Base-by-base conservation (phyloP, 2,888 invertebrate species). In the Hypena proboscidalis region DNA sequence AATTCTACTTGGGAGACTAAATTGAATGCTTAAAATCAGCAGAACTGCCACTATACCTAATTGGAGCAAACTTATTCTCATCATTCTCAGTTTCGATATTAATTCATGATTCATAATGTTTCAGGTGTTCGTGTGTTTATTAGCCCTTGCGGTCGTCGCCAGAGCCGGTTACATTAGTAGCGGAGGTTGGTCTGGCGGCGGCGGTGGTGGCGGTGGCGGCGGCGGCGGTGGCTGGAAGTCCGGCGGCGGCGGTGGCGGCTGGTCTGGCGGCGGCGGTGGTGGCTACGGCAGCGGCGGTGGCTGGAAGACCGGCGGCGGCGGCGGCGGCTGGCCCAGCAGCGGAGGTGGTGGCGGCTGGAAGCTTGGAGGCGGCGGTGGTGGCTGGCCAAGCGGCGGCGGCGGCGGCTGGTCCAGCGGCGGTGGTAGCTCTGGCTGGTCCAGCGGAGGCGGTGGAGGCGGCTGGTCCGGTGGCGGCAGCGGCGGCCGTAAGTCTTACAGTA, bases 111-210 rank as follows among this genome's bases (percentile, higher is more conserved):
- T 13, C 27, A 10, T 37, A 27, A 27, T 14, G 25, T 58, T 55
- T 1, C 80, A 90, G 90, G 83, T 90, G 55, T 89, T 90, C 77
- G 80, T 90, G 39, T 90, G 90, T 67, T 68, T 90, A 22, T 74
- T 90, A 70, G 85, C 85, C 45, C 59, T 89, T 49, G 82, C 83
- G 50, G 88, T 79, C 42, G 83, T 68, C 53, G 79, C 76, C 15
- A 76, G 78, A 31, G 89, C 87, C 69, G 90, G 90, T 8, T 83
- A 73, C 53, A 82, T 86, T 43, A 72, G 62, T 53, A 62, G 83
- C 39, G 76, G 80, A 22, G 65, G 79, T 22, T 74, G 63, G 54
- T 67, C 70, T 55, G 61, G 67, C 42, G 55, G 65, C 36, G 58
- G 69, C 25, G 60, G 69, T 25, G 59, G 67, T 20, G 52, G 67